Evolutionary conservation across 2,888 invertebrate species (phyloP).

Genomic region (Cephus pygmeus): DNA sequence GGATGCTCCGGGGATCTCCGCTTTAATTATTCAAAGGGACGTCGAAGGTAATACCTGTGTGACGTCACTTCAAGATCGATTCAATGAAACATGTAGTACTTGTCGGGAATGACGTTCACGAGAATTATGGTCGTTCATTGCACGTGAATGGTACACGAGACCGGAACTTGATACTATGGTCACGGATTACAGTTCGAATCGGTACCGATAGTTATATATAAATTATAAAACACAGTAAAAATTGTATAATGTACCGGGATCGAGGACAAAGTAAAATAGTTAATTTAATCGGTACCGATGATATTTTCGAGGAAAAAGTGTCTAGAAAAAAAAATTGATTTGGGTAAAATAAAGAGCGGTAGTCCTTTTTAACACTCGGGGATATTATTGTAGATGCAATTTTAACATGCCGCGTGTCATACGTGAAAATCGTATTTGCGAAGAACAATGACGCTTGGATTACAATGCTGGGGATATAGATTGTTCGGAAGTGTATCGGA

Average conservation of each 20-base stretch:
- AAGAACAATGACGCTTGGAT: conserved; percentile 57
- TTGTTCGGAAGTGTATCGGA: conserved; percentile 52
- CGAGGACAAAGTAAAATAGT: background rate
- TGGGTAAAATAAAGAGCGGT: background rate
- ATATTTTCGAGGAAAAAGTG: background rate
- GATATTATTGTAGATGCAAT: background rate
- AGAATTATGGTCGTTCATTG: conserved; percentile 30
- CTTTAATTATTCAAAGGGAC: conserved; percentile 44
- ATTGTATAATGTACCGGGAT: background rate
- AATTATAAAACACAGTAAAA: background rate
- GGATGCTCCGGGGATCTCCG: background rate
- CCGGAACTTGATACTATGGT: background rate
- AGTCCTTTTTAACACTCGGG: background rate
- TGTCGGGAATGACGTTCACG: conserved; percentile 49
- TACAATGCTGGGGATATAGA: conserved; percentile 59
- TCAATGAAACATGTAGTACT: conserved; percentile 51
- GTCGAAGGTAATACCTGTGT: conserved; percentile 43
- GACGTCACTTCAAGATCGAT: conserved; percentile 57
- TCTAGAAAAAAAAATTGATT: background rate
- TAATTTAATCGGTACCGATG: background rate
- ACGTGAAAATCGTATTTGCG: conserved; percentile 46
- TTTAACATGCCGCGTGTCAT: conserved; percentile 17
- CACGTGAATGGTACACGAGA: background rate
- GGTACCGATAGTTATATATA: background rate
- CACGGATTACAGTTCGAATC: background rate